Conservation (phyloP, 1,140 invertebrate species). For the Maniola jurtina region DNA sequence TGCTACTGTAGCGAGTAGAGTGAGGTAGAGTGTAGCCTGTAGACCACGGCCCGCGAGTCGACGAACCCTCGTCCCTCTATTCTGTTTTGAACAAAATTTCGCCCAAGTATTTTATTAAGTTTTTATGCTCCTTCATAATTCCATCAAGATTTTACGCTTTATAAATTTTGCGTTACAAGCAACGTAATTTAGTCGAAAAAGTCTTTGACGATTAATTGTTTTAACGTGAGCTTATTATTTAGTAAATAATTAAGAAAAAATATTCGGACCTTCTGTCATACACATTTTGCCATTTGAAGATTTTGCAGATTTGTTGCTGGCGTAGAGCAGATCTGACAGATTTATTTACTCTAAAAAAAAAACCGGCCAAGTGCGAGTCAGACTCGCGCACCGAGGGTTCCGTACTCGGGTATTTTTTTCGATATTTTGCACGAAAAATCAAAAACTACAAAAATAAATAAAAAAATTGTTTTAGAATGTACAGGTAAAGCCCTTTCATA, state of each 20-base stretch:
- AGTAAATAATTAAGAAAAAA: not conserved
- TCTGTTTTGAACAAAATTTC: conserved; percentile 30
- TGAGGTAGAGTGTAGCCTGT: not conserved
- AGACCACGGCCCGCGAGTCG: conserved; percentile 26
- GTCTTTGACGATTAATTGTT: conserved; percentile 7
- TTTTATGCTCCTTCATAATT: conserved; percentile 35
- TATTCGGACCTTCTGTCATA: not conserved
- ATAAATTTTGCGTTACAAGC: conserved; percentile 8
- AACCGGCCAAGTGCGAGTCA: too few relatives aligned
- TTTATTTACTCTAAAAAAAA: too few relatives aligned
- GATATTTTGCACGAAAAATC: too few relatives aligned
- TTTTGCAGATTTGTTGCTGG: too few relatives aligned
- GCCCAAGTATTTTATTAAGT: conserved; percentile 30
- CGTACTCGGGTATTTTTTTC: too few relatives aligned
- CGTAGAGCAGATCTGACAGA: too few relatives aligned
- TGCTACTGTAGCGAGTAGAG: not conserved
- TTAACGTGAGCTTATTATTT: conserved; percentile 1
- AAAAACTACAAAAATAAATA: too few relatives aligned
- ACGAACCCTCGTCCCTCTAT: conserved; percentile 19
- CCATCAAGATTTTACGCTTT: conserved; percentile 12
- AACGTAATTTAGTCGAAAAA: conserved; percentile 1
- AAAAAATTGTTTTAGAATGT: too few relatives aligned
- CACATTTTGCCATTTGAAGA: too few relatives aligned
- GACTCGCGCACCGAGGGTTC: too few relatives aligned
- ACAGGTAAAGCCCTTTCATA: too few relatives aligned